phyloP scores from a whole-genome alignment of 2,888 invertebrate species.

The Archaeoteleia sp. region DNA sequence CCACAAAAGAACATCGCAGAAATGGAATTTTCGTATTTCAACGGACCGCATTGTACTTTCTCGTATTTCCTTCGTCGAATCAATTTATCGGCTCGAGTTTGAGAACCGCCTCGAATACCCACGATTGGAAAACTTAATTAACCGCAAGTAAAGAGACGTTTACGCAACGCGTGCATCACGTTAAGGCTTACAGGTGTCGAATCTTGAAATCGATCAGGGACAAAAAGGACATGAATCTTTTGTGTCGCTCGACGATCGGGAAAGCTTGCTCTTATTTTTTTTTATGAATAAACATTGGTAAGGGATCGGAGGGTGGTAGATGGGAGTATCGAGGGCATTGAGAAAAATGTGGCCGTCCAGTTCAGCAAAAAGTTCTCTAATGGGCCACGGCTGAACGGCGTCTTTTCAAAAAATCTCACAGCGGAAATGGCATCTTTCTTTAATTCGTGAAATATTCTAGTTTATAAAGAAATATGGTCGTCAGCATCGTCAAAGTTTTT shows the following conservation, averaged over 20 bases:
- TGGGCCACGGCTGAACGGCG: conserved; percentile 19
- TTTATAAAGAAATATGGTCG: conserved; percentile 20
- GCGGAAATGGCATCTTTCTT: conserved; percentile 28
- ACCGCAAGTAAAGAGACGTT: no score
- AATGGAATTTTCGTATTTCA: neutral
- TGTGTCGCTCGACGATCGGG: neutral
- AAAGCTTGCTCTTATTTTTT: conserved; percentile 4
- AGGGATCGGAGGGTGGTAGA: no score
- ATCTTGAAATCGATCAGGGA: neutral
- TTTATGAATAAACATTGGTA: neutral
- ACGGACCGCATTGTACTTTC: neutral
- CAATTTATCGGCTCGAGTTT: neutral
- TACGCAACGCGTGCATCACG: no score
- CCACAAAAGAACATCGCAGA: no score
- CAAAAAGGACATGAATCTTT: neutral
- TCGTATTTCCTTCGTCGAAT: neutral
- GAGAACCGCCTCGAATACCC: neutral
- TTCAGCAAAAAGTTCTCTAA: conserved; percentile 28
- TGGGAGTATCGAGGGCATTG: conserved; percentile 16
- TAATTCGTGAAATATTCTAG: conserved; percentile 27
- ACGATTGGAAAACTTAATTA: no score
- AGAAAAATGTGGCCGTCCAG: conserved; percentile 13
- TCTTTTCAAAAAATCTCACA: conserved; percentile 22
- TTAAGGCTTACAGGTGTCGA: no score
- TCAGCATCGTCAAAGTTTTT: conserved; percentile 25